These are phyloP conservation scores for Nymphalis c-album DNA, from an alignment of 2,888 invertebrate species.

Conservation along the genomic window DNA sequence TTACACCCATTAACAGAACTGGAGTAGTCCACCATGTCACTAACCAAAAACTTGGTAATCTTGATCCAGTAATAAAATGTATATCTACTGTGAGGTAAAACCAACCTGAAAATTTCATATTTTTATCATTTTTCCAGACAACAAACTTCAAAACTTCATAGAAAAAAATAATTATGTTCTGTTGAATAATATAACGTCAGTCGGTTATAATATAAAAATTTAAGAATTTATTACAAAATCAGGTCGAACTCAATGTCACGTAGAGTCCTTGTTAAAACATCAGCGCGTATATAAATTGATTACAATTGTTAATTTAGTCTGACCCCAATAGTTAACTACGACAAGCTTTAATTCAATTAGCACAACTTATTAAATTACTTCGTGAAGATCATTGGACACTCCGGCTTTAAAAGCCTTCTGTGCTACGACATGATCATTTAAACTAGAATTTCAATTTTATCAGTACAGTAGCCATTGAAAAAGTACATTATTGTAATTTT, in stretches of 20 bases:
- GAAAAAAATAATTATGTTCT: too few relatives aligned
- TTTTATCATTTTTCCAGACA: too few relatives aligned
- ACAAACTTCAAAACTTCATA: too few relatives aligned
- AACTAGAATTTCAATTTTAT: not conserved
- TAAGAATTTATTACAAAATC: constrained; percentile 12
- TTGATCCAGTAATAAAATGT: constrained; percentile 69
- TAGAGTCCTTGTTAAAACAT: constrained; percentile 27
- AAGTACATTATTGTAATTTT: not conserved
- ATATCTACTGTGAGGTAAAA: constrained; percentile 66
- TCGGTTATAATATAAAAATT: not conserved
- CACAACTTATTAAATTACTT: constrained; percentile 35
- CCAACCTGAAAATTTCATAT: constrained; percentile 61
- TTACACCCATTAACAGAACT: constrained; percentile 58
- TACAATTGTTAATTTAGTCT: constrained; percentile 38
- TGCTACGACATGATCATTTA: not conserved
- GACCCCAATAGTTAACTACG: constrained; percentile 37
- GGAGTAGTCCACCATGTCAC: constrained; percentile 67
- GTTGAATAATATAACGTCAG: too few relatives aligned
- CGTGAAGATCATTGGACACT: constrained; percentile 23
- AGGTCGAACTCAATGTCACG: constrained; percentile 23
- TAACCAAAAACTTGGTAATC: constrained; percentile 64
- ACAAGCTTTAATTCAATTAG: constrained; percentile 37
- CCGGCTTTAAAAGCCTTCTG: constrained; percentile 11
- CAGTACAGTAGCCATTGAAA: not conserved
- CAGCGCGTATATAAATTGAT: constrained; percentile 35